Evolutionary conservation across 2,797 vertebrate genomes (phyloP).

Genomic region (Lithobates pipiens): DNA sequence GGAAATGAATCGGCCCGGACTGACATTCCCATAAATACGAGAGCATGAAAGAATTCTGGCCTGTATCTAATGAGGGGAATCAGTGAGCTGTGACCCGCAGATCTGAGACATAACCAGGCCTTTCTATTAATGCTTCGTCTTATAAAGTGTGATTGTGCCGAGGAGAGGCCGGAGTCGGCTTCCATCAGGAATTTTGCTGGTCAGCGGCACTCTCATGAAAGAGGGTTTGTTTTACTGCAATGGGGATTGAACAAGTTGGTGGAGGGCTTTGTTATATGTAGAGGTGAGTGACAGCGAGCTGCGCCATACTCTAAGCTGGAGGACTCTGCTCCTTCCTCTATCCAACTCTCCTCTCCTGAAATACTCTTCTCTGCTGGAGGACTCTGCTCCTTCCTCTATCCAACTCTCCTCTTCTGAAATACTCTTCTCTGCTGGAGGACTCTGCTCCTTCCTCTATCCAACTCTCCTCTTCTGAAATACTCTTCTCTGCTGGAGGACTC

Average conservation of each 20-base stretch:
- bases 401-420: too few species aligned
- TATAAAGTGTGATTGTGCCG: conserved; percentile 2
- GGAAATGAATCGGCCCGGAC: neutral
- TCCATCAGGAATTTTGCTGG: neutral
- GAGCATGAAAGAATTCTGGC: neutral
- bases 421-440: too few species aligned
- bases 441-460: too few species aligned
- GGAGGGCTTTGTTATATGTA: neutral
- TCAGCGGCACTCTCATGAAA: neutral
- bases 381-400: neutral
- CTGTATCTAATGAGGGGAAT: neutral
- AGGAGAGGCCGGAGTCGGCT: neutral
- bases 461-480: too few species aligned
- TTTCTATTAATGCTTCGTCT: neutral
- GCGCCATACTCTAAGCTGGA: neutral
- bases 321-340: neutral
- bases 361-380: neutral
- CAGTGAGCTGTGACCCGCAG: neutral
- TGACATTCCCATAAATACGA: conserved; percentile 4
- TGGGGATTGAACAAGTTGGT: neutral
- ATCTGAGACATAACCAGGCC: neutral
- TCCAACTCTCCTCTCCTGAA: neutral
- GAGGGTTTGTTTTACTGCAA: neutral
- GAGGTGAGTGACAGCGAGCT: neutral
- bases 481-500: too few species aligned